phyloP scores from a whole-genome alignment of 2,113 vertebrate genomes.

The Aspidoscelis tigris region DNA sequence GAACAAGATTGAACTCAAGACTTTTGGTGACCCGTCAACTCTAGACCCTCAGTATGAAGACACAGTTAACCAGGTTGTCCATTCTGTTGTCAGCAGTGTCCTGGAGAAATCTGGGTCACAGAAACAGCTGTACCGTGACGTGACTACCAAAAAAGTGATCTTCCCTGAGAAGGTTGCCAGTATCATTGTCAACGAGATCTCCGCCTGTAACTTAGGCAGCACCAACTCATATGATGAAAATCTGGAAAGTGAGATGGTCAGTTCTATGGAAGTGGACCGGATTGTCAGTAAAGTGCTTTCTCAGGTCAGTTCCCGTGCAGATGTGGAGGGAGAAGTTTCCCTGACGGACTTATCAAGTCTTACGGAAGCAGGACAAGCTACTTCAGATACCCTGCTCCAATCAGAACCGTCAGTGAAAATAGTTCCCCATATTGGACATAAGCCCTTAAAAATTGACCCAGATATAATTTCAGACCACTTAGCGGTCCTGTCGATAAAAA shows the following conservation, averaged over 20 bases:
- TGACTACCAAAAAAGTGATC: constrained; percentile 30
- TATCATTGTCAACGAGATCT: constrained; percentile 58
- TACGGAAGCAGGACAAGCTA: not conserved
- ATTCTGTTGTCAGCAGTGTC: constrained; percentile 55
- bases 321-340: not conserved
- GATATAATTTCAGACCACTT: constrained; percentile 65
- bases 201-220: not conserved
- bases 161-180: constrained; percentile 60
- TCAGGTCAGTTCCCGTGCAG: constrained; percentile 8
- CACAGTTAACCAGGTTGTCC: constrained; percentile 56
- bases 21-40: not conserved
- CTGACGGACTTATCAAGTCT: fast-evolving
- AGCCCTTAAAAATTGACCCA: constrained; percentile 60
- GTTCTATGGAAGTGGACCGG: constrained; percentile 52
- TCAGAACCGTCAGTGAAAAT: constrained; percentile 46
- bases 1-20: constrained; percentile 60
- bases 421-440: constrained; percentile 54
- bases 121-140: constrained; percentile 41
- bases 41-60: constrained; percentile 48
- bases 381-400: not conserved
- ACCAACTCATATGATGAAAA: not conserved
- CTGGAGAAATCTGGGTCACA: constrained; percentile 43
- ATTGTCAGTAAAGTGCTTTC: constrained; percentile 57
- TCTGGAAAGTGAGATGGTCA: not conserved
- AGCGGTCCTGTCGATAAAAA: constrained; percentile 71